A percentile compares a stretch with the other conserved stretches of the same genome.
phyloP scores from a whole-genome alignment of 2,797 vertebrate species.

The Zenarchopterus dispar region DNA sequence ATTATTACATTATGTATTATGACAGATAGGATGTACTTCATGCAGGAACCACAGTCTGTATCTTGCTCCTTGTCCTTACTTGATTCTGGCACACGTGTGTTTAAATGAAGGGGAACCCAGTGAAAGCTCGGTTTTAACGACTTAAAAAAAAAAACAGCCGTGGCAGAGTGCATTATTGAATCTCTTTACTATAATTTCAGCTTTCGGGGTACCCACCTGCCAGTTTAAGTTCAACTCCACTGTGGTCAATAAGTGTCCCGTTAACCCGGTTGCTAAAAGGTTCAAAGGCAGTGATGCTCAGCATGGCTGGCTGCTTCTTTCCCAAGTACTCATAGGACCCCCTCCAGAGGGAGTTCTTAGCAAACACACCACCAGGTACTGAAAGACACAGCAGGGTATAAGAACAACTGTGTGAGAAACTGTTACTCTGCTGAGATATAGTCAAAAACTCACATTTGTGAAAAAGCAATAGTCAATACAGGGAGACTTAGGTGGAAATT shows the following conservation, averaged over 20 bases:
- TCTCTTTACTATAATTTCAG: background rate
- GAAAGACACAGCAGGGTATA: background rate
- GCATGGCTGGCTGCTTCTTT: slow-evolving; percentile 97
- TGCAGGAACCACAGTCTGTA: slow-evolving; percentile 11
- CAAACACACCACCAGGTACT: slow-evolving; percentile 96
- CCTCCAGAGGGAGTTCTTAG: slow-evolving; percentile 96
- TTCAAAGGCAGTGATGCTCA: slow-evolving; percentile 94
- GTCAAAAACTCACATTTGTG: background rate
- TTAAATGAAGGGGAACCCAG: background rate
- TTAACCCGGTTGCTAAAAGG: slow-evolving; percentile 89
- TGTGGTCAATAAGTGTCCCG: slow-evolving; percentile 96
- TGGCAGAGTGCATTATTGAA: background rate
- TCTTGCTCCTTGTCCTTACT: slow-evolving; percentile 8
- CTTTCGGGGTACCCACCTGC: slow-evolving; percentile 80
- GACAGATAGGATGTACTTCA: slow-evolving; percentile 30
- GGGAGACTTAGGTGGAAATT: no score
- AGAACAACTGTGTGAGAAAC: background rate
- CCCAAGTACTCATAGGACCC: slow-evolving; percentile 98
- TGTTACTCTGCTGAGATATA: background rate
- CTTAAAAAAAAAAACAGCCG: background rate
- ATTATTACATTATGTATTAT: slow-evolving; percentile 41
- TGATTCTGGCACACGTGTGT: background rate
- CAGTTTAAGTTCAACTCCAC: slow-evolving; percentile 92
- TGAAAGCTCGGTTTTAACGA: background rate
- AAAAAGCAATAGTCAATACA: background rate